Conservation (phyloP, 2,888 invertebrate species). For the Hirtodrosophila alboralis region DNA sequence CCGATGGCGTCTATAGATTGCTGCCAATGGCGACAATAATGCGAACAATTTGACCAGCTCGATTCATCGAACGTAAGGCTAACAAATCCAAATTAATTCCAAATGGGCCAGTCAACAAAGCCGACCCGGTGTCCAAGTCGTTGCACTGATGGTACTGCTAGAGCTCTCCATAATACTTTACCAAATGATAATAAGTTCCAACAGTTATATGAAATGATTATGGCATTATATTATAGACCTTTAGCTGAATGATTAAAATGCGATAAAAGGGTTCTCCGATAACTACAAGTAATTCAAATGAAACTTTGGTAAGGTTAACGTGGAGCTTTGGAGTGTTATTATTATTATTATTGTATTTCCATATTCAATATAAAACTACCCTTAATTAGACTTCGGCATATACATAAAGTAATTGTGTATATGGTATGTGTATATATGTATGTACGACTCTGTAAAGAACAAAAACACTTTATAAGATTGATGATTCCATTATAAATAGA, state of each 20-base stretch:
- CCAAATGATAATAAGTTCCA: slow-evolving; percentile 54
- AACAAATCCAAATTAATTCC: slow-evolving; percentile 77
- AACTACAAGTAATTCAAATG: slow-evolving; percentile 5
- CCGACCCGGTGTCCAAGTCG: slow-evolving; percentile 33
- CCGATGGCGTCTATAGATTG: slow-evolving; percentile 78
- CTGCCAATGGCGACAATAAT: slow-evolving; percentile 67
- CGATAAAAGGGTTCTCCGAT: slow-evolving; percentile 1
- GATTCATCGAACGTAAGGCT: slow-evolving; percentile 54
- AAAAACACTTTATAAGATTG: neutral
- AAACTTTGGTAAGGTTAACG: no score
- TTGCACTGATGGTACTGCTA: slow-evolving; percentile 17
- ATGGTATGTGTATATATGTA: no score
- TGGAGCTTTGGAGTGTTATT: no score
- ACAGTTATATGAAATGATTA: slow-evolving; percentile 47
- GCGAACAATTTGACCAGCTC: slow-evolving; percentile 68
- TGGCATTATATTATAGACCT: slow-evolving; percentile 18
- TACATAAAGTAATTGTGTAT: no score
- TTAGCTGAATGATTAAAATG: slow-evolving; percentile 28
- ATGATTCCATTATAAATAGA: no score
- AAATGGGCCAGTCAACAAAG: slow-evolving; percentile 73
- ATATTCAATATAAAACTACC: no score
- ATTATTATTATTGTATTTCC: no score
- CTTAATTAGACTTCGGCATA: neutral
- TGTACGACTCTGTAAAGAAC: slow-evolving; percentile 3
- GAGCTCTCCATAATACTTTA: slow-evolving; percentile 43